Conservation (phyloP, 2,797 vertebrate species). For the Gastrophryne carolinensis region DNA sequence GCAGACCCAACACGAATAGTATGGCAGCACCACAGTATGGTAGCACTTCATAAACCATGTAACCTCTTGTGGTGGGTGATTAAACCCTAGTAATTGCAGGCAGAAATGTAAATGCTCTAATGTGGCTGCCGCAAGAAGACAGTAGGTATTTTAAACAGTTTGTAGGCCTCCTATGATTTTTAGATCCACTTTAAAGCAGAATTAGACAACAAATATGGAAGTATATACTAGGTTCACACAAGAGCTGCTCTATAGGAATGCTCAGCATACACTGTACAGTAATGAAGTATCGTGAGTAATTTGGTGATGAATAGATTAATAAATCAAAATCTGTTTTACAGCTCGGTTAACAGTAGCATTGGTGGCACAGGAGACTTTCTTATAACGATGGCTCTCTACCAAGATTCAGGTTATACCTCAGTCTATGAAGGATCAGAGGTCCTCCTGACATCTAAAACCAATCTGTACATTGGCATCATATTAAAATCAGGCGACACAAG, state of each 20-base stretch:
- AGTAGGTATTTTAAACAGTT: background rate
- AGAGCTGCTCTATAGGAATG: background rate
- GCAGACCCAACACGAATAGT: too few species aligned
- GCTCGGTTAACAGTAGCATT: background rate
- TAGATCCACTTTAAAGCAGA: background rate
- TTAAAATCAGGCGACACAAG: background rate
- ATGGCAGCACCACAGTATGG: too few species aligned
- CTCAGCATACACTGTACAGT: background rate
- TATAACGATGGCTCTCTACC: background rate
- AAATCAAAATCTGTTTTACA: background rate
- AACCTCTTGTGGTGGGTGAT: too few species aligned
- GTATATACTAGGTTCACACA: background rate
- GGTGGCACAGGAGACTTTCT: background rate
- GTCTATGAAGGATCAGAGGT: conserved; percentile 8
- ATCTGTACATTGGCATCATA: conserved; percentile 9
- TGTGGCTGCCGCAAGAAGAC: background rate
- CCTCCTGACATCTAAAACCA: background rate
- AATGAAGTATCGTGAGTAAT: background rate
- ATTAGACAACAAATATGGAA: background rate
- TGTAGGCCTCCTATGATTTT: background rate
- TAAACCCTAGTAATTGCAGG: too few species aligned
- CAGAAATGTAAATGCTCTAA: too few species aligned
- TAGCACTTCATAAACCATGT: too few species aligned
- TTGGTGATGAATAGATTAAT: background rate
- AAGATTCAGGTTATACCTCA: background rate